A percentile compares a stretch with the other conserved stretches of the same genome.
Conservation (phyloP, 2,888 invertebrate genomes). For the Cephus sareptanus region DNA sequence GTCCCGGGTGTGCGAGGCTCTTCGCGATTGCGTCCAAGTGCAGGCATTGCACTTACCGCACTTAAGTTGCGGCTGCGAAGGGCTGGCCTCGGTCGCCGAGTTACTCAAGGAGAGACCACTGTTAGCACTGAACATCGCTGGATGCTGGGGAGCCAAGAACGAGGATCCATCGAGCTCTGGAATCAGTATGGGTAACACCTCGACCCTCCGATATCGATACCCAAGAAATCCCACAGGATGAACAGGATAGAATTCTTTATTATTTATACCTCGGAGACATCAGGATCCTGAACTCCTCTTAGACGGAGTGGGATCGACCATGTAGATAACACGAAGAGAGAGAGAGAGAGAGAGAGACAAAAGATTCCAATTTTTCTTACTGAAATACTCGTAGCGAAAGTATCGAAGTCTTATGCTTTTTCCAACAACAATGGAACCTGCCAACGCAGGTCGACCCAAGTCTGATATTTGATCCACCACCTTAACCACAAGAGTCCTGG, state of each 20-base stretch:
- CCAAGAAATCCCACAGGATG: not conserved
- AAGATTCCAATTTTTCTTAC: not conserved
- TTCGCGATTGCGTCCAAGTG: conserved; percentile 68
- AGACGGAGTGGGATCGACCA: not conserved
- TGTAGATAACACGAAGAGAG: not conserved
- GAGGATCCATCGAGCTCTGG: conserved; percentile 69
- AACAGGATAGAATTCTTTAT: not conserved
- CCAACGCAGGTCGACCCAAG: not conserved
- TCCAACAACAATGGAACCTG: not conserved
- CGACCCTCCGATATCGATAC: conserved; percentile 12
- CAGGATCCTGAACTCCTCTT: not conserved
- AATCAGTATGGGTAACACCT: conserved; percentile 66
- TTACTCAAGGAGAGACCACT: conserved; percentile 67
- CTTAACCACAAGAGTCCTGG: not conserved
- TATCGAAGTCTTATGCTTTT: not conserved
- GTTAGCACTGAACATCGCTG: conserved; percentile 68
- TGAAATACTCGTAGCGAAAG: not conserved
- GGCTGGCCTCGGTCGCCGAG: conserved; percentile 67
- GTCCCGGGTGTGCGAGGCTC: conserved; percentile 67
- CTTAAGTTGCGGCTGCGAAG: conserved; percentile 69
- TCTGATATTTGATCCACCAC: conserved; percentile 1
- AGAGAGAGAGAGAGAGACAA: not conserved
- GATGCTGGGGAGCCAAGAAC: conserved; percentile 68
- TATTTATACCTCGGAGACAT: not conserved
- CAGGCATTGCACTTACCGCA: conserved; percentile 70